phyloP scores from a whole-genome alignment of 2,888 invertebrate genomes.

The Margaritifera margaritifera region DNA sequence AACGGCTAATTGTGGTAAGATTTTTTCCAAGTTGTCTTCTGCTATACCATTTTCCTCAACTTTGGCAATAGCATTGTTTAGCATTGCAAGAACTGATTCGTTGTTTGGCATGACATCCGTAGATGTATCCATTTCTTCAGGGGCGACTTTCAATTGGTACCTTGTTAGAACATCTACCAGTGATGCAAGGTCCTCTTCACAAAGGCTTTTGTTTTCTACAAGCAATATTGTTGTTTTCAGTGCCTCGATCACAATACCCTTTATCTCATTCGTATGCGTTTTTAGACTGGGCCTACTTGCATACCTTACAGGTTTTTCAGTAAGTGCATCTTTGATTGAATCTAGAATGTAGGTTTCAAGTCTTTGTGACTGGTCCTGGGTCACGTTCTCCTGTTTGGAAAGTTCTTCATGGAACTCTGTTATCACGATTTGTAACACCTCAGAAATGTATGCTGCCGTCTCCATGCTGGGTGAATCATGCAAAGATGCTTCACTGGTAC shows the following conservation, averaged over 20 bases:
- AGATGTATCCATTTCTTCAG: background rate
- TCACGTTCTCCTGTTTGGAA: background rate
- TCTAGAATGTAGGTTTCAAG: constrained; percentile 23
- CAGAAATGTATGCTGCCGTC: constrained; percentile 27
- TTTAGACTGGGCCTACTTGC: constrained; percentile 9
- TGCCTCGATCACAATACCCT: constrained; percentile 23
- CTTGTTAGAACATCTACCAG: constrained; percentile 16
- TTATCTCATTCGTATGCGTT: constrained; percentile 23
- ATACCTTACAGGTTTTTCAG: constrained; percentile 2
- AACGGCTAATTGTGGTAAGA: constrained; percentile 31
- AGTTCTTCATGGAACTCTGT: constrained; percentile 25
- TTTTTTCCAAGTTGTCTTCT: constrained; percentile 22
- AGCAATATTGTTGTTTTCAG: constrained; percentile 25
- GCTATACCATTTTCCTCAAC: constrained; percentile 26
- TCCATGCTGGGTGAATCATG: constrained; percentile 13
- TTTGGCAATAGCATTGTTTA: constrained; percentile 28
- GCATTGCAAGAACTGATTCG: constrained; percentile 19
- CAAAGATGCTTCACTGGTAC: constrained; percentile 9
- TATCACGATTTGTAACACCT: constrained; percentile 28
- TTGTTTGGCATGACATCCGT: constrained; percentile 3
- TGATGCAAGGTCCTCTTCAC: constrained; percentile 12
- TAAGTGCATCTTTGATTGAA: constrained; percentile 18
- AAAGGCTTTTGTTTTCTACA: constrained; percentile 22
- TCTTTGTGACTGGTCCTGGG: constrained; percentile 6
- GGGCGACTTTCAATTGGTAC: constrained; percentile 12